These are phyloP conservation scores for Yponomeuta plumbellus DNA, from an alignment of 2,888 invertebrate species.

Conservation along the genomic window DNA sequence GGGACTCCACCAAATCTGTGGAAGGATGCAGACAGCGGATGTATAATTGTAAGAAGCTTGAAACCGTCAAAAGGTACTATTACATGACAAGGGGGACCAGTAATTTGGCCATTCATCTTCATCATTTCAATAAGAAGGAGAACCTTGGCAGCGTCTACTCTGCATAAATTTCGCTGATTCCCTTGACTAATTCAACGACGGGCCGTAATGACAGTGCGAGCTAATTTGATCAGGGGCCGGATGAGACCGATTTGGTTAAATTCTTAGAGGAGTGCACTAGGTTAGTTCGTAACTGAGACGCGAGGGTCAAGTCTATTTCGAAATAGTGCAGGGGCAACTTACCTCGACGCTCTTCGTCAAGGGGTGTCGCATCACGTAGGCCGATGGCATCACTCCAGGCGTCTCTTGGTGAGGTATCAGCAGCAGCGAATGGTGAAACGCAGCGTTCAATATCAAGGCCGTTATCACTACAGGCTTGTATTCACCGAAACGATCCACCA, in stretches of 20 bases:
- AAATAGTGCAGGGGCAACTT: constrained; percentile 23
- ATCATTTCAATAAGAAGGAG: constrained; percentile 22
- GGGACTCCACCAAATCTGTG: constrained; percentile 88
- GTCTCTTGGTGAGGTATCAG: constrained; percentile 88
- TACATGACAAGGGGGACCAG: constrained; percentile 24
- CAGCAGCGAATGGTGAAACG: constrained; percentile 87
- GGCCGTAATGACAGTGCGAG: constrained; percentile 54
- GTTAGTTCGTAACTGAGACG: constrained; percentile 42
- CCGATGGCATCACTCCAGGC: constrained; percentile 84
- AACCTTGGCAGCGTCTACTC: constrained; percentile 18
- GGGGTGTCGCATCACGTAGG: constrained; percentile 86
- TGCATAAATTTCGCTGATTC: constrained; percentile 56
- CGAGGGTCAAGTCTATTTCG: constrained; percentile 36
- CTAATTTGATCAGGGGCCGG: constrained; percentile 68
- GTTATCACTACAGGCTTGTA: constrained; percentile 90
- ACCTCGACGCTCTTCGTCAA: constrained; percentile 83
- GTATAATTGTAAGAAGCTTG: background rate
- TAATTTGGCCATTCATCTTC: constrained; percentile 31
- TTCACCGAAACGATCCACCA: constrained; percentile 91
- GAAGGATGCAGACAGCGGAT: constrained; percentile 1
- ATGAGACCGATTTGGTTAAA: constrained; percentile 73
- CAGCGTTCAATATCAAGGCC: constrained; percentile 84
- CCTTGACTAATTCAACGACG: constrained; percentile 59
- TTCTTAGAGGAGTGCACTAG: constrained; percentile 61
- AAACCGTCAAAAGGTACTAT: background rate